These are phyloP conservation scores for Odontophorus gujanensis DNA, from an alignment of 2,113 vertebrate species.

Conservation along the genomic window DNA sequence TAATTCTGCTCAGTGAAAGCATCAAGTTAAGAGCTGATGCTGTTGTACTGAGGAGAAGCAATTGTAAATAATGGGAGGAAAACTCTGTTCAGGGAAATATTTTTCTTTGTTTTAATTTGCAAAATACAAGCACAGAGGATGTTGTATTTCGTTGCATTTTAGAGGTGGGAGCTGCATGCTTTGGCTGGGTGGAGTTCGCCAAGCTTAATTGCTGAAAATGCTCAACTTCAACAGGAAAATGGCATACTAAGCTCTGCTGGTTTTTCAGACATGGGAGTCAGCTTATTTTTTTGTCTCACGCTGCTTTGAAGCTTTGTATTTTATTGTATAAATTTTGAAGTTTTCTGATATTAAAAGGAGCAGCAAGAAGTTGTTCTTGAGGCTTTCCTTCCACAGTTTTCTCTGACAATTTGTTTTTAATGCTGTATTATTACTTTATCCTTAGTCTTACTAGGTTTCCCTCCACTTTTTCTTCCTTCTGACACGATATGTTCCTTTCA, in stretches of 20 bases:
- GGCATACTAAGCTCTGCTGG: neutral
- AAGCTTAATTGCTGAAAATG: neutral
- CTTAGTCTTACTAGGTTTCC: neutral
- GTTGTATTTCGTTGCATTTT: neutral
- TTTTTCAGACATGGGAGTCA: neutral
- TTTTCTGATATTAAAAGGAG: neutral
- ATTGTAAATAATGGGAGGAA: neutral
- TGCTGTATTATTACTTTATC: constrained; percentile 4
- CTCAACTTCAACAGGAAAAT: neutral
- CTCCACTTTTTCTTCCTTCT: neutral
- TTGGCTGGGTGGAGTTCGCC: neutral
- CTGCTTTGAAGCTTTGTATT: constrained; percentile 1
- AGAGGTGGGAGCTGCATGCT: neutral
- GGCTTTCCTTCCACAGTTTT: neutral
- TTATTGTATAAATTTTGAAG: neutral
- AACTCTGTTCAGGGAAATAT: neutral
- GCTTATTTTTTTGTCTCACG: neutral
- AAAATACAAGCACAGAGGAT: neutral
- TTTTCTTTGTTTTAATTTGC: neutral
- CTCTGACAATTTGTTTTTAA: neutral
- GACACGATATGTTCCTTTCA: constrained; percentile 20
- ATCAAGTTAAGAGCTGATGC: neutral
- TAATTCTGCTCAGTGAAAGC: neutral
- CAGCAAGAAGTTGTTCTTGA: neutral
- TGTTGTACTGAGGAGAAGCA: neutral